These are phyloP conservation scores for Spheniscus mendiculus DNA, from an alignment of 2,113 vertebrate species.

Conservation along the genomic window DNA sequence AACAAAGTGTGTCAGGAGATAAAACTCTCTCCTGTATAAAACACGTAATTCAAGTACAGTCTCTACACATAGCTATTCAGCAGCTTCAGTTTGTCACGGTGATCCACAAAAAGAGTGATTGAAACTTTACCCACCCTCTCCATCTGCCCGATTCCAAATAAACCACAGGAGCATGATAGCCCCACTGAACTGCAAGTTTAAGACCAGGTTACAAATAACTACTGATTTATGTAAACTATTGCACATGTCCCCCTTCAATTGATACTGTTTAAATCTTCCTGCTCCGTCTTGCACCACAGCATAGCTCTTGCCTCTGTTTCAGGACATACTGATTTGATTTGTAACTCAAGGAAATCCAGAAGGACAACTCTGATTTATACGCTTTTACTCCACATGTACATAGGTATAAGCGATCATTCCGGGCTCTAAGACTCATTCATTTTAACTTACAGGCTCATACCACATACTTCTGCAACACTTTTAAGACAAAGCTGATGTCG, in stretches of 20 bases:
- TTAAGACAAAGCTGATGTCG: not conserved
- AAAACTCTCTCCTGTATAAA: not conserved
- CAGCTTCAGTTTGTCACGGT: not conserved
- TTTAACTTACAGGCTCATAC: not conserved
- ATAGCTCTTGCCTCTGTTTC: not conserved
- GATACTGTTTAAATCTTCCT: not conserved
- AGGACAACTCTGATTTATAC: not conserved
- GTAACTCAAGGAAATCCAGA: not conserved
- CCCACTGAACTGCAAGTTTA: not conserved
- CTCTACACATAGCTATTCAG: not conserved
- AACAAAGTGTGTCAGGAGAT: not conserved
- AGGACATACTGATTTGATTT: not conserved
- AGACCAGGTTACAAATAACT: not conserved
- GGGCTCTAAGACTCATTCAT: not conserved
- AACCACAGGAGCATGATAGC: not conserved
- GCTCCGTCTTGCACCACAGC: not conserved
- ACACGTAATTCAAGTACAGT: not conserved
- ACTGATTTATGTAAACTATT: not conserved
- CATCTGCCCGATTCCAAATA: not conserved
- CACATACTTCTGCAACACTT: not conserved
- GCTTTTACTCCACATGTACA: not conserved
- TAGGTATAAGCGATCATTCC: not conserved
- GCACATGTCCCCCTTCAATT: not conserved
- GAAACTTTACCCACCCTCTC: not conserved
- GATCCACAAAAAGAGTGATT: not conserved